Base-by-base conservation (phyloP, 2,113 vertebrate genomes). In the Eublepharis macularius region DNA sequence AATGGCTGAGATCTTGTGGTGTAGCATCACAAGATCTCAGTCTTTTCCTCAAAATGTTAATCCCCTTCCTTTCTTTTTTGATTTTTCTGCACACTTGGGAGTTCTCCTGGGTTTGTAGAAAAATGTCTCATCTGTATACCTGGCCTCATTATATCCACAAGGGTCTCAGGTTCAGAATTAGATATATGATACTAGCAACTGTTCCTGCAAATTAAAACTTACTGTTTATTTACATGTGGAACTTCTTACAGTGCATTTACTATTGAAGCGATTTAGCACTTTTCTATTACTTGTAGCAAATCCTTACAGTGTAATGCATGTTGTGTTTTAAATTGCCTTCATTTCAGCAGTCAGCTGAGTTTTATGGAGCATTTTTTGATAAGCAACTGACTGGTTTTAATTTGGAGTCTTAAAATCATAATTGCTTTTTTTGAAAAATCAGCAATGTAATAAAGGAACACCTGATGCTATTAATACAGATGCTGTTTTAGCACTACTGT, bases 391-490 rank as follows among this genome's bases (percentile, higher is more conserved):
- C 87, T 90, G 92, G 84, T 86, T 92, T 93, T 90, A 81, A 92
- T 95, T 91, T 93, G 69, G 86, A 76, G 77, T 91, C 94, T 85
- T 91, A 87, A 6, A 91, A 89, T 91, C 76, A 85, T 76, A 90
- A 90, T 88, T 91, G 87, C 74, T 89, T 92, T 86, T 89, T 84
- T n/a, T n/a, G n/a, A n/a, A n/a, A n/a, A n/a, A n/a, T n/a, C 91
- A 83, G 79, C 73, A 19, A 51, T 72, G 5, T 91, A 91, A 93
- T 82, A 92, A 92, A 82, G 75, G 89, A 74, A 81, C 91, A 94
- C 92, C 91, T 94, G 92, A 90, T n/a, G 84, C 91, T 90, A 47
- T 92, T 89, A 93, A 93, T 94, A 13, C 92, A 93, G 90, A 89
- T 94, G 87, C 76, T 85, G 80, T 79, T 82, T 76, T 69, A 65